Evolutionary conservation across 2,888 invertebrate genomes (phyloP).

Genomic region (Tetanocera ferruginea): DNA sequence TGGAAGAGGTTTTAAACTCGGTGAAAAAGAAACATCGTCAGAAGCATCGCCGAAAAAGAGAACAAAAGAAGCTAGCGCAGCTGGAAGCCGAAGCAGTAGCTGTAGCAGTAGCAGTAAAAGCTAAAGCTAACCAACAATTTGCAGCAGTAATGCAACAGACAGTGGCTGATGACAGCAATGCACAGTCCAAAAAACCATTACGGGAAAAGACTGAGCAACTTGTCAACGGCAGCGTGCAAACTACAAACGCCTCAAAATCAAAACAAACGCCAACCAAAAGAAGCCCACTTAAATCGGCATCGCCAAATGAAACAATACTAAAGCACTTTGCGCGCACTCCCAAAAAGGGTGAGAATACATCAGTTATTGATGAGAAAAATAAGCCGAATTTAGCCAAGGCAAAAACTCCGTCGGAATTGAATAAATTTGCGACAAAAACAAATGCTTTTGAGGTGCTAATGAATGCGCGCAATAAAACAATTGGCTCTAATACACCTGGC

Average conservation of each 20-base stretch:
- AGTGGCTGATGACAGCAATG: slow-evolving; percentile 40
- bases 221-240: slow-evolving; percentile 36
- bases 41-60: slow-evolving; percentile 64
- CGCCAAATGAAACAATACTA: slow-evolving; percentile 48
- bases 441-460: slow-evolving; percentile 79
- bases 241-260: not conserved
- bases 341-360: slow-evolving; percentile 44
- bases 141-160: slow-evolving; percentile 43
- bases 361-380: not conserved
- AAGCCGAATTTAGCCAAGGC: not conserved
- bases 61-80: slow-evolving; percentile 62
- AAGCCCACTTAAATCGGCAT: slow-evolving; percentile 53
- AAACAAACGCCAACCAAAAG: slow-evolving; percentile 40
- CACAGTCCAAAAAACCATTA: slow-evolving; percentile 49
- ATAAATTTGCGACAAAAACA: slow-evolving; percentile 42
- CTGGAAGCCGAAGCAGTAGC: slow-evolving; percentile 55
- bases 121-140: slow-evolving; percentile 9
- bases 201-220: slow-evolving; percentile 56
- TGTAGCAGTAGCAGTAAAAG: slow-evolving; percentile 33
- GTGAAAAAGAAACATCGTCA: slow-evolving; percentile 68
- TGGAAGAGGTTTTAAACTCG: slow-evolving; percentile 68
- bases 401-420: not conserved
- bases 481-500: slow-evolving; percentile 77
- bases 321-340: slow-evolving; percentile 57
- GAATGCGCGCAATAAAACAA: slow-evolving; percentile 76